Percentiles rank a stretch among this genome's conserved stretches.
phyloP scores from a whole-genome alignment of 2,113 vertebrate genomes.

The Reinhardtius hippoglossoides region DNA sequence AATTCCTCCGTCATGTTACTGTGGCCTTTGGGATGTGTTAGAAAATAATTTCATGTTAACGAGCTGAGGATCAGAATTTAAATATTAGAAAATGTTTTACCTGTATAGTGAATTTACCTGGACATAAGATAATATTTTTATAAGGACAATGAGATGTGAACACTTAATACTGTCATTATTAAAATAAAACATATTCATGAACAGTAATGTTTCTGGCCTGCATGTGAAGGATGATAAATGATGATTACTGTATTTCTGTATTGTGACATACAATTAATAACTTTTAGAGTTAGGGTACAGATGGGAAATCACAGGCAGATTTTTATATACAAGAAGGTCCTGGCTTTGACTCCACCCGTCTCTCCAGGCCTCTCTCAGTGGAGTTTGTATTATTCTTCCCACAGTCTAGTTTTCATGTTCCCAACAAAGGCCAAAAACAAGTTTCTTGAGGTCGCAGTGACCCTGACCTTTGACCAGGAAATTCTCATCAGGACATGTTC shows the following conservation, averaged over 20 bases:
- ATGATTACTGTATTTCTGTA: neutral
- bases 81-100: neutral
- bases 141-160: constrained; percentile 1
- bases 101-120: neutral
- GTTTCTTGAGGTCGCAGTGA: neutral
- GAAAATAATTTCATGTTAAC: neutral
- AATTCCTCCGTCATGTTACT: constrained; percentile 31
- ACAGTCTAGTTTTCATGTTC: no score
- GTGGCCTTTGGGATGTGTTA: constrained; percentile 64
- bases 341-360: no score
- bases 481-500: no score
- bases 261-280: neutral
- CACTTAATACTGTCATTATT: neutral
- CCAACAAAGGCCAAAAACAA: neutral
- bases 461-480: no score
- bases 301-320: no score
- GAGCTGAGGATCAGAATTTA: neutral
- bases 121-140: constrained; percentile 10
- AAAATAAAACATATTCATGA: constrained; percentile 32
- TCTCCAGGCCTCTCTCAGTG: no score
- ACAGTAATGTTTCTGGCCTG: neutral
- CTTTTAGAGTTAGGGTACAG: no score
- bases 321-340: no score
- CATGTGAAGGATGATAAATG: neutral
- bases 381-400: no score